These are phyloP conservation scores for Menidia menidia DNA, from an alignment of 2,797 vertebrate species.

Conservation along the genomic window DNA sequence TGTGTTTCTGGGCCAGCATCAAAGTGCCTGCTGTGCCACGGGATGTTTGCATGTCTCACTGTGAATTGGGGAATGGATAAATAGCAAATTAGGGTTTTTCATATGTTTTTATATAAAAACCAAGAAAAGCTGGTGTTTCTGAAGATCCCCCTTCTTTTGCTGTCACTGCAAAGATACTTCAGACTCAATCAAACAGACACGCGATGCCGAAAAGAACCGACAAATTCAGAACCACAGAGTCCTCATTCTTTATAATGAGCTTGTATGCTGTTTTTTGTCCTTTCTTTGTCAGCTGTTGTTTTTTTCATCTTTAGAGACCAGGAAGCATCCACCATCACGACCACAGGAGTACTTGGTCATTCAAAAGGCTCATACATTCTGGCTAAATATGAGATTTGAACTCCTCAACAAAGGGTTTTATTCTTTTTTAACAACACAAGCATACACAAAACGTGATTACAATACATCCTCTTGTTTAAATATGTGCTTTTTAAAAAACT, in stretches of 20 bases:
- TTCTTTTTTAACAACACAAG: too few species aligned
- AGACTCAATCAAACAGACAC: too few species aligned
- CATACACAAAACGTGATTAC: too few species aligned
- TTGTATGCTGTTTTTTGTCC: too few species aligned
- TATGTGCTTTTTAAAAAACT: neutral
- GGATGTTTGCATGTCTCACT: conserved; percentile 11
- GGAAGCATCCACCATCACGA: neutral
- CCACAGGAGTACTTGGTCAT: neutral
- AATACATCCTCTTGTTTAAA: too few species aligned
- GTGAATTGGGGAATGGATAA: neutral
- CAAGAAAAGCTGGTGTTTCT: neutral
- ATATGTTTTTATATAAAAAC: conserved; percentile 3
- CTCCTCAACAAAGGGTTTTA: too few species aligned
- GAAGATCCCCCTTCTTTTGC: neutral
- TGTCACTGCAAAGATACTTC: neutral
- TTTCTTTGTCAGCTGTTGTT: too few species aligned
- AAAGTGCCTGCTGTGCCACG: conserved; percentile 17
- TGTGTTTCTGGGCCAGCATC: conserved; percentile 27
- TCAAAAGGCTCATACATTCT: too few species aligned
- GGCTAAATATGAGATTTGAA: too few species aligned
- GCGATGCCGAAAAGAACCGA: too few species aligned
- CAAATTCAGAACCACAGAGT: too few species aligned
- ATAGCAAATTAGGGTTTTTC: conserved; percentile 16
- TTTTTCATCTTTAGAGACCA: neutral
- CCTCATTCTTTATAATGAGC: too few species aligned